A percentile compares a stretch with the other conserved stretches of the same genome.
phyloP scores from a whole-genome alignment of 2,113 vertebrate species.

The Mandrillus leucophaeus region DNA sequence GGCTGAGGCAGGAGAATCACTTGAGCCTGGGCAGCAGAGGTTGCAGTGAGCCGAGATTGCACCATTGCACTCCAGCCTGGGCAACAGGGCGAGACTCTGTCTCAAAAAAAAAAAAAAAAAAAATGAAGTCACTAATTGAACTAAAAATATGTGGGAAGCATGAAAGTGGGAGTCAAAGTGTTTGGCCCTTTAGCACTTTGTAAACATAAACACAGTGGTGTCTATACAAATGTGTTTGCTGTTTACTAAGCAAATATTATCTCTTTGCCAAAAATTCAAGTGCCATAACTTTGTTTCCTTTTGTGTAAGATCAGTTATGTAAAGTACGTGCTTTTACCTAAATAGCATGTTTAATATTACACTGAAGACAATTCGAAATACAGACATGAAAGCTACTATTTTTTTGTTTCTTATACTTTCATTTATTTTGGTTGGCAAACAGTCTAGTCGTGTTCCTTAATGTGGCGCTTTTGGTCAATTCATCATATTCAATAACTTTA shows the following conservation, averaged over 20 bases:
- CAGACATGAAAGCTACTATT: constrained; percentile 38
- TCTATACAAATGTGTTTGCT: not conserved
- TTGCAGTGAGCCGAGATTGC: too few relatives aligned
- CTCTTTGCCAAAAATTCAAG: constrained; percentile 67
- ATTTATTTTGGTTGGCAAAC: constrained; percentile 66
- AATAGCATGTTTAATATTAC: constrained; percentile 77
- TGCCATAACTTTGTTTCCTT: constrained; percentile 77
- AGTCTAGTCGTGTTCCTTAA: constrained; percentile 42
- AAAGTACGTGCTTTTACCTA: constrained; percentile 77
- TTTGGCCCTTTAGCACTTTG: not conserved
- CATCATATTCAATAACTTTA: constrained; percentile 55
- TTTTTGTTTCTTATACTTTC: constrained; percentile 63
- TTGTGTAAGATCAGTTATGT: constrained; percentile 77
- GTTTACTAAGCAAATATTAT: not conserved
- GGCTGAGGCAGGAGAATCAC: too few relatives aligned
- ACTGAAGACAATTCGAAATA: constrained; percentile 66
- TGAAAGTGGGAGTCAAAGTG: not conserved
- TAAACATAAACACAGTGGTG: not conserved
- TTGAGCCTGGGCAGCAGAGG: too few relatives aligned
- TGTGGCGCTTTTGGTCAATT: constrained; percentile 59
- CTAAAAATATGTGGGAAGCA: not conserved
- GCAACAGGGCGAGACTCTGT: rapidly evolving
- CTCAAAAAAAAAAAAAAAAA: too few relatives aligned
- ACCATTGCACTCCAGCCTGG: too few relatives aligned
- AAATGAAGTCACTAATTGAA: not conserved